phyloP scores from a whole-genome alignment of 2,888 invertebrate species.

The Pocota personata region DNA sequence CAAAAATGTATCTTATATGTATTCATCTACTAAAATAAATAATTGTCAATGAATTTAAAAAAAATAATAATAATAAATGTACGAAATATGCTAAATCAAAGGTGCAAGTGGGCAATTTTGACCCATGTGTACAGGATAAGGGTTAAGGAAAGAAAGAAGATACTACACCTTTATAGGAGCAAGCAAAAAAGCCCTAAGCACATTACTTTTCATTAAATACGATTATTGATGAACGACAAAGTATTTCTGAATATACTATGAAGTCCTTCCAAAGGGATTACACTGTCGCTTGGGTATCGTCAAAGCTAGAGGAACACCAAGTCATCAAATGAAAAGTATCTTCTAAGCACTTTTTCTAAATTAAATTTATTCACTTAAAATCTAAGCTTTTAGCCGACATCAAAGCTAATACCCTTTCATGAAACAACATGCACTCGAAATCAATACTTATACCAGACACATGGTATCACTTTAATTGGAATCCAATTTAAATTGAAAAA shows the following conservation, averaged over 20 bases:
- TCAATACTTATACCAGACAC: slow-evolving; percentile 31
- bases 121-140: too few species aligned
- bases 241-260: not conserved
- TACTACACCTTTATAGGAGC: too few species aligned
- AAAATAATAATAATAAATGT: too few species aligned
- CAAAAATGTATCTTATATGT: too few species aligned
- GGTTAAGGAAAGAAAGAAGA: too few species aligned
- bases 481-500: slow-evolving; percentile 45
- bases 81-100: too few species aligned
- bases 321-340: not conserved
- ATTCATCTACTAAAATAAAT: too few species aligned
- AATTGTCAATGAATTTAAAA: too few species aligned
- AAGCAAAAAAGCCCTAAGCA: not conserved
- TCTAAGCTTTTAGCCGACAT: slow-evolving; percentile 33
- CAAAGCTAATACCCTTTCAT: slow-evolving; percentile 16
- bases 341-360: not conserved
- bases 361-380: slow-evolving; percentile 6
- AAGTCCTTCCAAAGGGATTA: not conserved
- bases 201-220: not conserved
- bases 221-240: too few species aligned
- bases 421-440: not conserved
- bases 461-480: slow-evolving; percentile 31
- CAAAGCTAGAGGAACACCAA: not conserved
- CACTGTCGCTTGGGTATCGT: not conserved
- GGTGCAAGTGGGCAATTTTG: too few species aligned